Evolutionary conservation across 2,888 invertebrate species (phyloP).

Genomic region (Neocrepidodera transversa): DNA sequence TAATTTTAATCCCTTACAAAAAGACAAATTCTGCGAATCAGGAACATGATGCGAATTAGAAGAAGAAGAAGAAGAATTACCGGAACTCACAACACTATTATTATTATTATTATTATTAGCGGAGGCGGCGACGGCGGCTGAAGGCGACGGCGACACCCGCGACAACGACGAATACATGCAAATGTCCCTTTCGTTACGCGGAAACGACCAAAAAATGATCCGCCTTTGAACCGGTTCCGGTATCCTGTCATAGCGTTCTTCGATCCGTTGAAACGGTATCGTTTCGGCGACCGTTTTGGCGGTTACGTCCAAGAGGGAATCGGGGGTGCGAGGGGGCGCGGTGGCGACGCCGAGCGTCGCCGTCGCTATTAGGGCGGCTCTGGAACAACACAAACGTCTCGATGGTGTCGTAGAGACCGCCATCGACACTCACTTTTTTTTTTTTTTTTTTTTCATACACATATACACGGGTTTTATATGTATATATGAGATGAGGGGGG

Average conservation of each 20-base stretch:
- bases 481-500: no score
- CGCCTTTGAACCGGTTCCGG: slow-evolving; percentile 88
- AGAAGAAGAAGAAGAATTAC: not conserved
- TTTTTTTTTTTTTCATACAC: no score
- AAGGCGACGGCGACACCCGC: slow-evolving; percentile 62
- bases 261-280: slow-evolving; percentile 86
- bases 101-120: no score
- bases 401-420: slow-evolving; percentile 54
- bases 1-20: slow-evolving; percentile 85
- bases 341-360: slow-evolving; percentile 47
- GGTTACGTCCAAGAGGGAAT: slow-evolving; percentile 81
- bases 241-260: slow-evolving; percentile 85
- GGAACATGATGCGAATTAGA: slow-evolving; percentile 54
- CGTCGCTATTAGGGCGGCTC: slow-evolving; percentile 54
- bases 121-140: slow-evolving; percentile 29
- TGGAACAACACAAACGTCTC: slow-evolving; percentile 62
- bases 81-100: slow-evolving; percentile 35
- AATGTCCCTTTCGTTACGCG: slow-evolving; percentile 85
- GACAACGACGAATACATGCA: slow-evolving; percentile 87
- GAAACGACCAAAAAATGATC: slow-evolving; percentile 90
- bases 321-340: slow-evolving; percentile 64
- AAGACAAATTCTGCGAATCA: slow-evolving; percentile 83
- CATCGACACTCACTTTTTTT: slow-evolving; percentile 29
- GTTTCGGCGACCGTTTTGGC: slow-evolving; percentile 85
- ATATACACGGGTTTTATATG: no score